Evolutionary conservation across 2,888 invertebrate species (phyloP).

Genomic region (Polyploca ridens): DNA sequence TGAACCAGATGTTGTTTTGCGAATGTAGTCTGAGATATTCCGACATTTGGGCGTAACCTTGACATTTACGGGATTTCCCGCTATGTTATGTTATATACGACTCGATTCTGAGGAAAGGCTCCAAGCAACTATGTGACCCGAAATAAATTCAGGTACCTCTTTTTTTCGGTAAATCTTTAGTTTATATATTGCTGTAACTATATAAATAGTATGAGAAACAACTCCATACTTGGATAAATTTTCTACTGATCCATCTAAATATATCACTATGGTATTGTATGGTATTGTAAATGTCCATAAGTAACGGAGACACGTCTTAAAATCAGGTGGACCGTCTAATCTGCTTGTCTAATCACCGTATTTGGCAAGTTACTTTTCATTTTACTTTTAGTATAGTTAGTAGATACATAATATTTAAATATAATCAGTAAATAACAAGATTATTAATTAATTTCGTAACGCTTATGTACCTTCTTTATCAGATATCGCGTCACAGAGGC

Average conservation of each 20-base stretch:
- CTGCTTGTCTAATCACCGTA: too few species aligned
- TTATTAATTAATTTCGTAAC: slow-evolving; percentile 6
- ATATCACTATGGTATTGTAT: too few species aligned
- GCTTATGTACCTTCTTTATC: slow-evolving; percentile 2
- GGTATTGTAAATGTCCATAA: too few species aligned
- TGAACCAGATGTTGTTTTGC: slow-evolving; percentile 7
- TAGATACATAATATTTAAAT: neutral
- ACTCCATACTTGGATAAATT: neutral
- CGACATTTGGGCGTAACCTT: slow-evolving; percentile 10
- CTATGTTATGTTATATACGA: slow-evolving; percentile 1
- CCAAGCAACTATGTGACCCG: neutral
- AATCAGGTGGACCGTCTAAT: neutral
- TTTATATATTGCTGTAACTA: neutral
- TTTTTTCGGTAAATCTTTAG: neutral
- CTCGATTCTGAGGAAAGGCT: neutral
- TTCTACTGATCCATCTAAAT: too few species aligned
- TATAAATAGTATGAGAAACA: neutral
- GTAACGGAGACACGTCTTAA: too few species aligned
- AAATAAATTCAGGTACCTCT: slow-evolving; percentile 1
- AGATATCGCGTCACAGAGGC: slow-evolving; percentile 40
- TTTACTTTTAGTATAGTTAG: neutral
- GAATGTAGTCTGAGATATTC: slow-evolving; percentile 10
- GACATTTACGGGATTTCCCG: slow-evolving; percentile 9
- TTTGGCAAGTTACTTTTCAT: too few species aligned
- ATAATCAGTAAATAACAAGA: neutral